A percentile compares a stretch with the other conserved stretches of the same genome.
phyloP scores from a whole-genome alignment of 2,797 vertebrate species.

The Diceros bicornis region DNA sequence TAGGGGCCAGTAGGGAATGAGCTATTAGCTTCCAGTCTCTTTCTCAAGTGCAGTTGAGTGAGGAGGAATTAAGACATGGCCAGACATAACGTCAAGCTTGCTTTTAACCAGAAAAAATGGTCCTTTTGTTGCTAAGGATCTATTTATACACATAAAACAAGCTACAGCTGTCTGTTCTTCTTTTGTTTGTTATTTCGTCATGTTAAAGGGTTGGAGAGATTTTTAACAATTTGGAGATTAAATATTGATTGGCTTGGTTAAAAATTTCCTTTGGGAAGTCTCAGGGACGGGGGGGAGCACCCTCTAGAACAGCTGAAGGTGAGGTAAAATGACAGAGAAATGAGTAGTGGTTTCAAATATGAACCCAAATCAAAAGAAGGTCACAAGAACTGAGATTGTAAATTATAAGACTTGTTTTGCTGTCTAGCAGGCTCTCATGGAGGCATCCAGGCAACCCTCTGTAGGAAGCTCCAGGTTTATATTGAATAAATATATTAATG shows the following conservation, averaged over 20 bases:
- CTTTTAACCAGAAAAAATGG: not conserved
- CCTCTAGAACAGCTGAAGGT: not conserved
- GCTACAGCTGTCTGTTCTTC: not conserved
- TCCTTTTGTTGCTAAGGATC: not conserved
- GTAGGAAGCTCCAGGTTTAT: not conserved
- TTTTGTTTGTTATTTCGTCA: not conserved
- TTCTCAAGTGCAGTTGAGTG: not conserved
- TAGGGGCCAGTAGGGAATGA: not conserved
- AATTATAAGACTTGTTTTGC: not conserved
- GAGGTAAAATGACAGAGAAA: not conserved
- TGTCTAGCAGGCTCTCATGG: not conserved
- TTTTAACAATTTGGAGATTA: constrained; percentile 15
- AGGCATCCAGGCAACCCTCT: not conserved
- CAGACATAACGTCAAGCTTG: not conserved
- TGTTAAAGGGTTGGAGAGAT: not conserved
- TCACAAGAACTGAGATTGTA: not conserved
- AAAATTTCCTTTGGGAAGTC: not conserved
- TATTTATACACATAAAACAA: not conserved
- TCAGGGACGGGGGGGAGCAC: not conserved
- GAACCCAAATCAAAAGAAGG: constrained; percentile 16
- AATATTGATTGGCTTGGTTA: constrained; percentile 51
- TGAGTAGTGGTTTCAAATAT: not conserved
- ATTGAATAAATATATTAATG: not conserved
- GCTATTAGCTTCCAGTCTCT: not conserved
- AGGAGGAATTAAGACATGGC: not conserved